Evolutionary conservation across 64 coral and sea anemone genomes (phyloP).

Genomic region (Acropora tenuis): DNA sequence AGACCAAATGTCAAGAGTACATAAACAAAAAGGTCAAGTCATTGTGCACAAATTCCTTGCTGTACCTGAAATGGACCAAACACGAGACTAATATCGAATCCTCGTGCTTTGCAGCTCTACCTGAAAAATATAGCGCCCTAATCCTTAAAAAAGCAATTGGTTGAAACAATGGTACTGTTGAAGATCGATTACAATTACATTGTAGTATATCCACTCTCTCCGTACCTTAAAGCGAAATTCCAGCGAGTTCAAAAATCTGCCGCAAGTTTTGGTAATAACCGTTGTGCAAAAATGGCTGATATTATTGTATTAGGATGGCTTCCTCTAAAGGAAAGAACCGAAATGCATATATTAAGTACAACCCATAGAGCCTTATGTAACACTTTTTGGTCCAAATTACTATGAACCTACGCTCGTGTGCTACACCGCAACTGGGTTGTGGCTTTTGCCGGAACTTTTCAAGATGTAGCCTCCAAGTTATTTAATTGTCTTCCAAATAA

Average conservation of each 20-base stretch:
- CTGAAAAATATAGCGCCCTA: neutral
- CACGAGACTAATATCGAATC: neutral
- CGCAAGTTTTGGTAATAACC: conserved; percentile 23
- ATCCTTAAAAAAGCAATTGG: conserved; percentile 15
- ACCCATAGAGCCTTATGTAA: conserved; percentile 11
- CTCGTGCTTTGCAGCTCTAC: conserved; percentile 10
- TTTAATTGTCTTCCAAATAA: neutral
- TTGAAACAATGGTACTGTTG: conserved; percentile 1
- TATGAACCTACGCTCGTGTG: neutral
- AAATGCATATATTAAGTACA: conserved; percentile 30
- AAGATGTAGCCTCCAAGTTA: conserved; percentile 17
- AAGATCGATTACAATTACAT: conserved; percentile 10
- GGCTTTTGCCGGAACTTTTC: conserved; percentile 41
- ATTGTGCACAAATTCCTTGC: neutral
- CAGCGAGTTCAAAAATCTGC: conserved; percentile 5
- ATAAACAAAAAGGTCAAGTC: neutral
- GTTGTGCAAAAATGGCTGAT: conserved; percentile 21
- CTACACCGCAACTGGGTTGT: conserved; percentile 8
- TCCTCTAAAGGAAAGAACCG: conserved; percentile 22
- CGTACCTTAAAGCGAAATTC: conserved; percentile 1
- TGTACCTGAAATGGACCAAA: conserved; percentile 1
- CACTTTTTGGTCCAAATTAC: neutral
- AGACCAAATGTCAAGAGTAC: conserved; percentile 28
- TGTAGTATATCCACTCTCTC: neutral
- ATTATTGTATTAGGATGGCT: conserved; percentile 36